phyloP scores from a whole-genome alignment of 1,140 invertebrate genomes.

The Pogonus chalceus region DNA sequence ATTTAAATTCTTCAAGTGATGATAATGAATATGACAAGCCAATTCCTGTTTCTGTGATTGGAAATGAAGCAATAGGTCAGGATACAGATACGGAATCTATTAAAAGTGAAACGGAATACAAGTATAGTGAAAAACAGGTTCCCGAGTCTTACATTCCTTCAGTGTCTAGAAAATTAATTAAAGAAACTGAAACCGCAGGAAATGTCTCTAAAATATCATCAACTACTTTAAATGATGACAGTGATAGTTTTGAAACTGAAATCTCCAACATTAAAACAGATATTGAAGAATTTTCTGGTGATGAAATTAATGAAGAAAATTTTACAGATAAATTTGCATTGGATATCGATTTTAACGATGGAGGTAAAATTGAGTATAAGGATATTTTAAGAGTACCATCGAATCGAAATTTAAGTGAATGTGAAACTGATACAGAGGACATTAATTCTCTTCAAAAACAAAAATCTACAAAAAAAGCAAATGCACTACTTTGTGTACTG shows the following conservation, averaged over 20 bases:
- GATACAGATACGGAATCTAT: background rate
- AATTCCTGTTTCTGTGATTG: slow-evolving; percentile 20
- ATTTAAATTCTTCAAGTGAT: slow-evolving; percentile 37
- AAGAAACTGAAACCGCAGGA: slow-evolving; percentile 12
- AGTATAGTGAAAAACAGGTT: background rate
- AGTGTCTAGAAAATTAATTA: slow-evolving; percentile 15
- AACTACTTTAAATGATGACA: background rate
- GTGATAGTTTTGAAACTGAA: background rate
- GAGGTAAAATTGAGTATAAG: background rate
- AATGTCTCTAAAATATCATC: slow-evolving; percentile 10
- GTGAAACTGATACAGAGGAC: background rate
- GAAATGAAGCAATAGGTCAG: slow-evolving; percentile 11
- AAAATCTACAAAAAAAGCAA: background rate
- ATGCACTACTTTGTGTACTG: background rate
- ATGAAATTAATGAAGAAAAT: too few species aligned
- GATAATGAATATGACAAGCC: slow-evolving; percentile 23
- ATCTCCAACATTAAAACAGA: slow-evolving; percentile 19
- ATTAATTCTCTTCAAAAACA: background rate
- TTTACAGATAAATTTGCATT: too few species aligned
- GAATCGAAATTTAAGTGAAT: background rate
- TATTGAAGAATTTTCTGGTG: slow-evolving; percentile 25
- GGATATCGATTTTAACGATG: too few species aligned
- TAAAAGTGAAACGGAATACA: slow-evolving; percentile 4
- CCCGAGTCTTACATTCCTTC: slow-evolving; percentile 11
- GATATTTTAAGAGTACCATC: background rate